Evolutionary conservation across 2,888 invertebrate genomes (phyloP).

Genomic region (Caenorhabditis angaria): DNA sequence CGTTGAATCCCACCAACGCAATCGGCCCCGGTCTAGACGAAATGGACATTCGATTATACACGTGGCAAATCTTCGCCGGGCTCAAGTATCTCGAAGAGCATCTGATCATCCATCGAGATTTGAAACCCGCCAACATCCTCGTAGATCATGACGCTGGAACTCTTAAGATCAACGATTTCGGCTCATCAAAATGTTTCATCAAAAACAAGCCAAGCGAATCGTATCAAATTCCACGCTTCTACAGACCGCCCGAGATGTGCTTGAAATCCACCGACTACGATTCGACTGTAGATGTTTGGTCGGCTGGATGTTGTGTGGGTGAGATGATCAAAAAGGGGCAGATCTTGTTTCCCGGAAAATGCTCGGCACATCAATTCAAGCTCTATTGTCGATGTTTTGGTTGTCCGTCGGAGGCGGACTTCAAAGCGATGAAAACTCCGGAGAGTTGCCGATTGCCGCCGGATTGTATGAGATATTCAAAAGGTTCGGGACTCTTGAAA

Average conservation of each 20-base stretch:
- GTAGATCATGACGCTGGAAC: slow-evolving; percentile 47
- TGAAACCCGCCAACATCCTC: slow-evolving; percentile 56
- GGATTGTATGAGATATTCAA: slow-evolving; percentile 19
- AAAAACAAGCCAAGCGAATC: slow-evolving; percentile 39
- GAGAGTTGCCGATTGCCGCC: slow-evolving; percentile 17
- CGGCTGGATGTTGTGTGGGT: slow-evolving; percentile 57
- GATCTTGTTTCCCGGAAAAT: slow-evolving; percentile 57
- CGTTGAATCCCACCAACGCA: too few relatives aligned
- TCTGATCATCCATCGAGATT: slow-evolving; percentile 31
- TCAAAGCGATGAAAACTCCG: slow-evolving; percentile 27
- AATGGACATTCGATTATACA: slow-evolving; percentile 58
- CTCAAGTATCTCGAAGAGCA: slow-evolving; percentile 51
- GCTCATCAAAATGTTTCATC: slow-evolving; percentile 55
- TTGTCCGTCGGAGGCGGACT: slow-evolving; percentile 19
- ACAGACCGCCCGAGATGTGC: slow-evolving; percentile 63
- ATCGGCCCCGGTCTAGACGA: slow-evolving; percentile 29
- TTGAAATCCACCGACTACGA: slow-evolving; percentile 48
- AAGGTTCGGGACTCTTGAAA: slow-evolving; percentile 25
- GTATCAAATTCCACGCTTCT: slow-evolving; percentile 63
- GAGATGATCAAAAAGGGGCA: slow-evolving; percentile 56
- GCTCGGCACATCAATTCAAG: slow-evolving; percentile 41
- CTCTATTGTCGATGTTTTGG: slow-evolving; percentile 37
- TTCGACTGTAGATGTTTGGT: slow-evolving; percentile 55
- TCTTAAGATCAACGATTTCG: slow-evolving; percentile 63
- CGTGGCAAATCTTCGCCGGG: slow-evolving; percentile 64